Percentiles rank a stretch among this genome's conserved stretches.
Evolutionary conservation across 2,888 invertebrate species (phyloP).

Genomic region (Cepaea hortensis): DNA sequence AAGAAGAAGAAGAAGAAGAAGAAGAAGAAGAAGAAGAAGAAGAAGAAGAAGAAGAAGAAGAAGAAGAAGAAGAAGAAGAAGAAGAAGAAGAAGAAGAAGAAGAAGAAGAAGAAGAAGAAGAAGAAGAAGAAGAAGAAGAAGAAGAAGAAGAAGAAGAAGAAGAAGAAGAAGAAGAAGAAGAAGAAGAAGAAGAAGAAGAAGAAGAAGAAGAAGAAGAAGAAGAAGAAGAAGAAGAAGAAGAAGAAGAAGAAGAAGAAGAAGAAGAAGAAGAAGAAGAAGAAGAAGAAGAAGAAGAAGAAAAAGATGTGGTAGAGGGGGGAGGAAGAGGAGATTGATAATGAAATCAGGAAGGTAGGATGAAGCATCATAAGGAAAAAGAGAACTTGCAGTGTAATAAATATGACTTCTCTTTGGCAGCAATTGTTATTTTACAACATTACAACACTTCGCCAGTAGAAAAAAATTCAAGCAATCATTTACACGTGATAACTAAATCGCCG

Average conservation of each 20-base stretch:
- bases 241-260: not conserved
- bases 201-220: conserved; percentile 3
- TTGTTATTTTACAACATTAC: too few relatives aligned
- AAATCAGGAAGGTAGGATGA: not conserved
- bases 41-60: too few relatives aligned
- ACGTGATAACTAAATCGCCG: too few relatives aligned
- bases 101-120: not conserved
- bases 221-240: not conserved
- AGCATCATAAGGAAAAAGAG: not conserved
- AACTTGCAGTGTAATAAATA: too few relatives aligned
- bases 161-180: not conserved
- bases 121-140: conserved; percentile 17
- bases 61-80: too few relatives aligned
- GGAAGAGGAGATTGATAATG: not conserved
- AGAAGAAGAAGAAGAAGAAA: not conserved
- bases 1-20: not conserved
- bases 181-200: not conserved
- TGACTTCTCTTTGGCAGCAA: too few relatives aligned
- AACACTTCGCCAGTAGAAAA: too few relatives aligned
- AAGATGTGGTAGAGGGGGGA: not conserved
- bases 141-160: conserved; percentile 12
- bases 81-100: too few relatives aligned
- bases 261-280: not conserved
- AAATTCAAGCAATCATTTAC: too few relatives aligned
- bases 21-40: not conserved